Base-by-base conservation (phyloP, 2,797 vertebrate genomes). In the Alauda arvensis region DNA sequence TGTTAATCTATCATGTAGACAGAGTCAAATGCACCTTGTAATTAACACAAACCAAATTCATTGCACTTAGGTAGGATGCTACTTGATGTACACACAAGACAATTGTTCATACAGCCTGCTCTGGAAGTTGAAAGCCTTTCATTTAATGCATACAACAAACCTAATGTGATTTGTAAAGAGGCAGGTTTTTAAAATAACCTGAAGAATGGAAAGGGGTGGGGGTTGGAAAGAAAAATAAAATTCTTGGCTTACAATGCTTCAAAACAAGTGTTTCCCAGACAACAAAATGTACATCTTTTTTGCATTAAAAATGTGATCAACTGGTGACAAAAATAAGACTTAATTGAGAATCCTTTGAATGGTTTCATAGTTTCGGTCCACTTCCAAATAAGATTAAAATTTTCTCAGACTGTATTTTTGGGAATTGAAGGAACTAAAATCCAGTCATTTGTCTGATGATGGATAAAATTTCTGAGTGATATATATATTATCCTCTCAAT, bases 31-130 rank as follows among this genome's bases (percentile, higher is more conserved):
- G 74, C 60, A 90, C 79, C 74, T 86, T 69, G 72, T 85, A 93
- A 93, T 94, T 89, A 93, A 81, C 71, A 85, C 46, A 81, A 83
- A 59, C 62, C 26, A 70, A 89, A 88, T 83, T 81, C 84, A 87
- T 48, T 51, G 33, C 77, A 77, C 45, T 84, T 88, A 69, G 62
- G 77, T 91, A 71, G 70, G 56, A 68, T 69, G 33, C 45, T 40
- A 34, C 63, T 12, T 88, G 86, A 90, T 51, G 90, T 69, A 80
- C 49, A 60, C 14, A 26, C 45, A 49, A 68, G 72, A 55, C 65
- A 82, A 68, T 77, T 85, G 72, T 53, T 93, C 88, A 72, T 42
- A 61, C 46, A 76, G 67, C 26, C 81, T 46, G 39, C 67, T 83
- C 28, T 65, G 68, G 26, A 87, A 82, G 37, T 33, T 69, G 77